Conservation (phyloP, 1,140 invertebrate genomes). For the Geopemphigus sp. region DNA sequence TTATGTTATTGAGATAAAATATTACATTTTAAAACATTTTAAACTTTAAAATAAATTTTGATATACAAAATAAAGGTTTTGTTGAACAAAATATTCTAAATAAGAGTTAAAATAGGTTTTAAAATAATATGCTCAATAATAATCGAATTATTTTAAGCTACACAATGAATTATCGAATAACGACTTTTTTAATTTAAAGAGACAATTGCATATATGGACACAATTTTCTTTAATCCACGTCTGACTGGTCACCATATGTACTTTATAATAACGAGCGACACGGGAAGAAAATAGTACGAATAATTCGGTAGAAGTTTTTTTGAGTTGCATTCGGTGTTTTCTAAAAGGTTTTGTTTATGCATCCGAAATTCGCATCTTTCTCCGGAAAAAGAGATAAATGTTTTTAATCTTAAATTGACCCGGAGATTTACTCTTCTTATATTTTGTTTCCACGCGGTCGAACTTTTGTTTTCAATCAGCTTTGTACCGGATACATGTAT, state of each 20-base stretch:
- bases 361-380: constrained; percentile 6
- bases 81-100: too few relatives aligned
- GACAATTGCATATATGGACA: too few relatives aligned
- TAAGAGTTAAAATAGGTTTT: too few relatives aligned
- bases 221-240: too few relatives aligned
- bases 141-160: too few relatives aligned
- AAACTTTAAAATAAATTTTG: too few relatives aligned
- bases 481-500: neutral
- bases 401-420: constrained; percentile 48
- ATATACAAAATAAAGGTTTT: too few relatives aligned
- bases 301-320: constrained; percentile 22
- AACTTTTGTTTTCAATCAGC: constrained; percentile 50
- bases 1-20: too few relatives aligned
- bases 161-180: too few relatives aligned
- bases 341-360: constrained; percentile 30
- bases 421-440: constrained; percentile 41
- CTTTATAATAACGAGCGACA: neutral
- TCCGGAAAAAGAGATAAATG: constrained; percentile 42
- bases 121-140: too few relatives aligned
- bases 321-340: constrained; percentile 12
- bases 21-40: too few relatives aligned
- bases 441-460: constrained; percentile 36
- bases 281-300: neutral
- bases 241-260: neutral
- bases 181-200: too few relatives aligned